Percentiles rank a stretch among this genome's conserved stretches.
These are phyloP conservation scores for Glossophaga mutica DNA, from an alignment of 2,797 vertebrate genomes.

Conservation along the genomic window DNA sequence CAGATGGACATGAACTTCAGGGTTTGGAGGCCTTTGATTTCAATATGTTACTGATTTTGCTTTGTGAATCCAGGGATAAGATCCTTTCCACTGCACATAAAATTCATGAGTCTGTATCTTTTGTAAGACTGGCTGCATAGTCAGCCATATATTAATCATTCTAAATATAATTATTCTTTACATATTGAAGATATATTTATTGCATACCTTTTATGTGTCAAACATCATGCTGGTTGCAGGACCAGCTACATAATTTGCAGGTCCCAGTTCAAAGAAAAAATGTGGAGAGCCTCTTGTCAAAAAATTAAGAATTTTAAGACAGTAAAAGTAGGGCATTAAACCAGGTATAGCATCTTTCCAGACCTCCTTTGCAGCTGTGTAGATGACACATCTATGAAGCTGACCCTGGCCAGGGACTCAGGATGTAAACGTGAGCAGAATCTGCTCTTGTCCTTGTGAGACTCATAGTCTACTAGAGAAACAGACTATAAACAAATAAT, in stretches of 20 bases:
- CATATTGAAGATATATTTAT: background rate
- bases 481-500: background rate
- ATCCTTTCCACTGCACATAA: background rate
- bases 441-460: background rate
- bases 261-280: background rate
- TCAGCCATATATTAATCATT: background rate
- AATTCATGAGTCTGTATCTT: background rate
- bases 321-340: background rate
- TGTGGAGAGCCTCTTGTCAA: background rate
- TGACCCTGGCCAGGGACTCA: background rate
- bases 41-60: background rate
- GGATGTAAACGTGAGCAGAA: background rate
- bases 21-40: background rate
- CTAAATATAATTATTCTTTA: background rate
- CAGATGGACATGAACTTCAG: background rate
- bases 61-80: background rate
- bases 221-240: background rate
- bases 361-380: background rate
- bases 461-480: background rate
- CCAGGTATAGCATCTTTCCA: background rate
- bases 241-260: background rate
- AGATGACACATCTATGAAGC: background rate
- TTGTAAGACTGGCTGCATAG: background rate
- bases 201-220: background rate
- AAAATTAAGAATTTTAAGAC: background rate